Evolutionary conservation across 2,113 vertebrate genomes (phyloP).

Genomic region (Lasiurus borealis): DNA sequence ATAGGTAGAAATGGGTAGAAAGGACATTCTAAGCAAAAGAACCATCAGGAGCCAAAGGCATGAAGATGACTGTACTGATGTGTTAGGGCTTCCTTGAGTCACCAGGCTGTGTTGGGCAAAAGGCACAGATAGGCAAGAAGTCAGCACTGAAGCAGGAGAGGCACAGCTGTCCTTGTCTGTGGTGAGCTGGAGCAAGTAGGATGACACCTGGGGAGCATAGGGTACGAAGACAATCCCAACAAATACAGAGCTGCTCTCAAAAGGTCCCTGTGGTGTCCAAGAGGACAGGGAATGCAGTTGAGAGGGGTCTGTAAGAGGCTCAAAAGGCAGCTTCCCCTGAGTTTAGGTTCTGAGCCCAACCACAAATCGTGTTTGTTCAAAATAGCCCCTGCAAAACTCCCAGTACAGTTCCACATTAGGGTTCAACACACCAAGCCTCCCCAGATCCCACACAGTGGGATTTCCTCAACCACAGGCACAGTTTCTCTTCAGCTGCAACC

Average conservation of each 20-base stretch:
- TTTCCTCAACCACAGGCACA: not conserved
- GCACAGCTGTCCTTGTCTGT: not conserved
- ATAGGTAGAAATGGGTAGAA: not conserved
- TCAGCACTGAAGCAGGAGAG: not conserved
- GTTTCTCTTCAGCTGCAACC: not conserved
- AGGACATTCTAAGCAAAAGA: not conserved
- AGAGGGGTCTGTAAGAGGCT: not conserved
- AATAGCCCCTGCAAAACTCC: not conserved
- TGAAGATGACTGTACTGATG: too few species aligned
- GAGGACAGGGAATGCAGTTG: not conserved
- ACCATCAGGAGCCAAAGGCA: not conserved
- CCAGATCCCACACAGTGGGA: too few species aligned
- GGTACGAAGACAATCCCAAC: not conserved
- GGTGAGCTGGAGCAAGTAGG: not conserved
- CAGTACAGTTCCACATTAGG: not conserved
- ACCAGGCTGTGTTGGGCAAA: not conserved
- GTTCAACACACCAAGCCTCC: not conserved
- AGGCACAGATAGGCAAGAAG: not conserved
- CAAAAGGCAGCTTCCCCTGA: not conserved
- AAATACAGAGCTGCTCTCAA: not conserved
- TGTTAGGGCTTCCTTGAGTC: not conserved
- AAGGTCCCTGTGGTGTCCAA: rapidly evolving
- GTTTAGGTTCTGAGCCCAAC: not conserved
- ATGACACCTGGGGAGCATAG: not conserved
- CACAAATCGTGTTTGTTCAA: not conserved